A percentile compares a stretch with the other conserved stretches of the same genome.
These are phyloP conservation scores for Microctenopoma stevenorrisi DNA, from an alignment of 2,797 vertebrate species.

Conservation along the genomic window DNA sequence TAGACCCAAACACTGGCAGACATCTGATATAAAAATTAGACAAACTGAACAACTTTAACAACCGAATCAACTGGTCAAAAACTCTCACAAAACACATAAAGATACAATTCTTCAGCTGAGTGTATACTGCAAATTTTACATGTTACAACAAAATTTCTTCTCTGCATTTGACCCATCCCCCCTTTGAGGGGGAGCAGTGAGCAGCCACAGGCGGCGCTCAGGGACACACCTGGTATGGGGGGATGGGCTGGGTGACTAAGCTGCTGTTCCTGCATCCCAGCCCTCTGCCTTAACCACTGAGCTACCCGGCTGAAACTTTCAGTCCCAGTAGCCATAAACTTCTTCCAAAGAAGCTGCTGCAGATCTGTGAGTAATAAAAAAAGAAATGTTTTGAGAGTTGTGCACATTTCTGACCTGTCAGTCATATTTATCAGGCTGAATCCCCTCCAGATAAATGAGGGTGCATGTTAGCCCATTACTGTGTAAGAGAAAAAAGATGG, in stretches of 20 bases:
- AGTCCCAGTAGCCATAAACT: not conserved
- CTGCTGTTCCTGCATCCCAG: too few species aligned
- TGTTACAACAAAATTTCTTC: too few species aligned
- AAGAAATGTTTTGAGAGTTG: too few species aligned
- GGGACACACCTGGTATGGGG: too few species aligned
- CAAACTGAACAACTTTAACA: not conserved
- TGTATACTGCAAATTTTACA: too few species aligned
- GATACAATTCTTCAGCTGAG: too few species aligned
- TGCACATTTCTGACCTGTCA: not conserved
- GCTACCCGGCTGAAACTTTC: not conserved
- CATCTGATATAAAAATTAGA: constrained; percentile 8
- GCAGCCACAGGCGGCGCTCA: too few species aligned
- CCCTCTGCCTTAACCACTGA: too few species aligned
- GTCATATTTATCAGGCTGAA: not conserved
- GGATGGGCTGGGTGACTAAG: too few species aligned
- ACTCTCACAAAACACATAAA: not conserved
- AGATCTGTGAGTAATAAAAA: not conserved
- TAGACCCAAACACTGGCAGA: not conserved
- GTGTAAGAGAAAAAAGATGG: not conserved
- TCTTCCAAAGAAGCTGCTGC: not conserved
- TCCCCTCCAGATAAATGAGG: not conserved
- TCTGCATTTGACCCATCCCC: too few species aligned
- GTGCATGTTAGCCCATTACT: not conserved
- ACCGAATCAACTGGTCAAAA: not conserved
- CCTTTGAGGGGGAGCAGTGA: too few species aligned